Percentiles rank a stretch among this genome's conserved stretches.
phyloP scores from a whole-genome alignment of 2,113 vertebrate genomes.

The Kryptolebias marmoratus region DNA sequence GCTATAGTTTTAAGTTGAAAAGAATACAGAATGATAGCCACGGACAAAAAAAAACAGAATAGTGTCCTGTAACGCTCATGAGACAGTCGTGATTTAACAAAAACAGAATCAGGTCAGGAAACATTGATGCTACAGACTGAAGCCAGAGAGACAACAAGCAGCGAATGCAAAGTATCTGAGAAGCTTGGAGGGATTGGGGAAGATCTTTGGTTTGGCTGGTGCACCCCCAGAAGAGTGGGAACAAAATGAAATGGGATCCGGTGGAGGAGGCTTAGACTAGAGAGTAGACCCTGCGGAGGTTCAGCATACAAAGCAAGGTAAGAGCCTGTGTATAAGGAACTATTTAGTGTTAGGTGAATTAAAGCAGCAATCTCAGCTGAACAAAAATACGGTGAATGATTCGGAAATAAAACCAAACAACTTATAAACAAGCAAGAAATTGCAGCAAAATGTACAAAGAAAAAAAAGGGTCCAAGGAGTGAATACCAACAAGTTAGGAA shows the following conservation, averaged over 20 bases:
- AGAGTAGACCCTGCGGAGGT: slow-evolving; percentile 23
- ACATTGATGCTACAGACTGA: slow-evolving; percentile 10
- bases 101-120: not conserved
- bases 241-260: slow-evolving; percentile 23
- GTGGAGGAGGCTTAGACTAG: slow-evolving; percentile 5
- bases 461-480: not conserved
- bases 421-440: not conserved
- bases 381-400: not conserved
- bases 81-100: slow-evolving; percentile 1
- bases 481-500: not conserved
- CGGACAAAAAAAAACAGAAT: not conserved
- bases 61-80: slow-evolving; percentile 11
- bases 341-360: slow-evolving; percentile 25
- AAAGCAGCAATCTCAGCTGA: slow-evolving; percentile 13
- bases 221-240: slow-evolving; percentile 28
- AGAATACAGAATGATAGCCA: not conserved
- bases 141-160: slow-evolving; percentile 22
- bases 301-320: slow-evolving; percentile 24
- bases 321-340: not conserved
- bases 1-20: not conserved
- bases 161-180: slow-evolving; percentile 10
- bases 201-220: slow-evolving; percentile 32
- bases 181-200: slow-evolving; percentile 3
- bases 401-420: slow-evolving; percentile 1
- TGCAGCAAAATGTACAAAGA: not conserved